Conservation (phyloP, 2,888 invertebrate genomes). For the Julus scanicus region DNA sequence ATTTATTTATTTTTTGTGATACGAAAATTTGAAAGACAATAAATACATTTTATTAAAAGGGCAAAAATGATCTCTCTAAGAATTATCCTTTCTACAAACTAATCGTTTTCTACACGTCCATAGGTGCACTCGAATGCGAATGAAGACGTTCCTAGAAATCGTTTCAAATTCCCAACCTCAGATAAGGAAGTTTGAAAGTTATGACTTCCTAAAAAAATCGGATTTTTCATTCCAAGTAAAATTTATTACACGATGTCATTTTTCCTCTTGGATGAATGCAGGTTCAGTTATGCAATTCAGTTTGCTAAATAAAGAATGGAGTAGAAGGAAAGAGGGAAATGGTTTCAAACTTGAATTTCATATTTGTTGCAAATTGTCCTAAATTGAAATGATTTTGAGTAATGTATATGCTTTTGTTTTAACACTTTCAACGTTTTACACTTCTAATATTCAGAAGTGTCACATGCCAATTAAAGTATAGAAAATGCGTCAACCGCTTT, state of each 20-base stretch:
- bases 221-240: not conserved
- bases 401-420: too few relatives aligned
- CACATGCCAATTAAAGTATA: too few relatives aligned
- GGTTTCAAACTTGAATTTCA: not conserved
- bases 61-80: not conserved
- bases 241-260: not conserved
- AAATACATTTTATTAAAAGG: not conserved
- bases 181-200: not conserved
- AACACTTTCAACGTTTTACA: too few relatives aligned
- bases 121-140: not conserved
- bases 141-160: not conserved
- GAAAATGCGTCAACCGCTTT: too few relatives aligned
- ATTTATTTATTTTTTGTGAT: too few relatives aligned
- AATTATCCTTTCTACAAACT: not conserved
- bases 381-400: too few relatives aligned
- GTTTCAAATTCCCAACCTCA: not conserved
- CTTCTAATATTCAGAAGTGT: too few relatives aligned
- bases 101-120: not conserved
- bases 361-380: too few relatives aligned
- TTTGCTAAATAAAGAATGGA: not conserved
- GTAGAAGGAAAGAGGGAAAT: not conserved
- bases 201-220: not conserved
- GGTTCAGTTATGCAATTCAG: not conserved
- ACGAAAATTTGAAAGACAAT: not conserved
- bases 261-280: constrained; percentile 10